Conservation (phyloP, 92 coral and sea anemone species). For the Palythoa grandiflora region DNA sequence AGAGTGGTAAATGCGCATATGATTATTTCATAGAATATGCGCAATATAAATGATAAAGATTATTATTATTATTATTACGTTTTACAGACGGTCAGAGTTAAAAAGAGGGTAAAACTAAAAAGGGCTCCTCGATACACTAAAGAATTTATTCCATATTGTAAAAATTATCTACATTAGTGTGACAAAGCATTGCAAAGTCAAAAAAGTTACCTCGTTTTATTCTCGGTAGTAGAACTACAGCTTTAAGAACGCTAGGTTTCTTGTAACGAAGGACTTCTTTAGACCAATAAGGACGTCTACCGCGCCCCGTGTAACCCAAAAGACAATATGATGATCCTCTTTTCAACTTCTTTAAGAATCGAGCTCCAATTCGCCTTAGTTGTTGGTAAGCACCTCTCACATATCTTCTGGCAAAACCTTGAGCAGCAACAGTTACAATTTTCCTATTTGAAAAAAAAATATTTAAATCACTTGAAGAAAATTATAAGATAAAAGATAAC, state of each 20-base stretch:
- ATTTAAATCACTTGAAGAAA: not conserved
- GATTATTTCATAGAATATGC: no score
- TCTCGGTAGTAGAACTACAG: constrained; percentile 19
- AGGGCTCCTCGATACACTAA: no score
- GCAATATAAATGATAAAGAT: no score
- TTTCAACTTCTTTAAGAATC: not conserved
- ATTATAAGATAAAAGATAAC: not conserved
- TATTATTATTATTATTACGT: no score
- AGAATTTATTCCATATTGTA: no score
- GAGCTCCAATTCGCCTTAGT: constrained; percentile 23
- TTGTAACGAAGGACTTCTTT: not conserved
- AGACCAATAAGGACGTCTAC: constrained; percentile 21
- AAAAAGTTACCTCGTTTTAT: constrained; percentile 19
- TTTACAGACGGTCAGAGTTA: no score
- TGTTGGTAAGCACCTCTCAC: not conserved
- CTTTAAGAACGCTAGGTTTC: constrained; percentile 16
- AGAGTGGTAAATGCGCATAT: no score
- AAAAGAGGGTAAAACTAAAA: no score
- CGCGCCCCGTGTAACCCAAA: constrained; percentile 35
- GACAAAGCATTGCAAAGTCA: no score
- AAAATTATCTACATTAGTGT: no score
- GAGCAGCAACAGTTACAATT: not conserved
- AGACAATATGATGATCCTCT: constrained; percentile 10
- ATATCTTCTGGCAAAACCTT: not conserved
- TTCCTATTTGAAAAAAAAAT: not conserved